Evolutionary conservation across 1,140 invertebrate species (phyloP).

Genomic region (Ganaspis sp.): DNA sequence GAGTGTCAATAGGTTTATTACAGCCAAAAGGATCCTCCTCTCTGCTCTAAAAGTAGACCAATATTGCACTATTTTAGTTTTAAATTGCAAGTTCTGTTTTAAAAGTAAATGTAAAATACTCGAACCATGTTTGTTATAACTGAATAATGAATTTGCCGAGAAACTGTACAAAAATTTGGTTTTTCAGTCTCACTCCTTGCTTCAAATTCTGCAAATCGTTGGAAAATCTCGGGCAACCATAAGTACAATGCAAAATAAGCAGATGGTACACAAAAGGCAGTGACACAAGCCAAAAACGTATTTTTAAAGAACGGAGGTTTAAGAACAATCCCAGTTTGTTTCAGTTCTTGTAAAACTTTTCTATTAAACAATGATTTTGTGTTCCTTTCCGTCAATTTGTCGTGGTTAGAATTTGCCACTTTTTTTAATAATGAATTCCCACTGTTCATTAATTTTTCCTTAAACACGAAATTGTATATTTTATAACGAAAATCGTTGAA

Average conservation of each 20-base stretch:
- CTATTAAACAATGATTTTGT: neutral
- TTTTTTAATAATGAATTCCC: neutral
- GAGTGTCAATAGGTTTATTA: neutral
- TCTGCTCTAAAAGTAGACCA: neutral
- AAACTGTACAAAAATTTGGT: constrained; percentile 2
- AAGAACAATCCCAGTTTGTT: neutral
- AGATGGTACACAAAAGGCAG: neutral
- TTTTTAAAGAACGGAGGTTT: neutral
- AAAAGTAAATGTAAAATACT: too few species aligned
- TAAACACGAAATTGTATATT: neutral
- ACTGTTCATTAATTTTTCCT: constrained; percentile 1
- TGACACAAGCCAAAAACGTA: neutral
- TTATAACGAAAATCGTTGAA: too few species aligned
- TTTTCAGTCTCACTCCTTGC: neutral
- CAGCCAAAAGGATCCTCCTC: neutral
- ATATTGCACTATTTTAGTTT: too few species aligned
- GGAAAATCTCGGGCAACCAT: neutral
- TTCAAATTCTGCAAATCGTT: neutral
- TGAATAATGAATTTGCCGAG: neutral
- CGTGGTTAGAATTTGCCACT: neutral
- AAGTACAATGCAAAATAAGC: neutral
- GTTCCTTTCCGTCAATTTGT: neutral
- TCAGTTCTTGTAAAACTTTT: neutral
- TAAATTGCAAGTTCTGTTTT: neutral
- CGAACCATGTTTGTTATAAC: neutral